Evolutionary conservation across 2,888 invertebrate species (phyloP).

Genomic region (Netelia melanura): DNA sequence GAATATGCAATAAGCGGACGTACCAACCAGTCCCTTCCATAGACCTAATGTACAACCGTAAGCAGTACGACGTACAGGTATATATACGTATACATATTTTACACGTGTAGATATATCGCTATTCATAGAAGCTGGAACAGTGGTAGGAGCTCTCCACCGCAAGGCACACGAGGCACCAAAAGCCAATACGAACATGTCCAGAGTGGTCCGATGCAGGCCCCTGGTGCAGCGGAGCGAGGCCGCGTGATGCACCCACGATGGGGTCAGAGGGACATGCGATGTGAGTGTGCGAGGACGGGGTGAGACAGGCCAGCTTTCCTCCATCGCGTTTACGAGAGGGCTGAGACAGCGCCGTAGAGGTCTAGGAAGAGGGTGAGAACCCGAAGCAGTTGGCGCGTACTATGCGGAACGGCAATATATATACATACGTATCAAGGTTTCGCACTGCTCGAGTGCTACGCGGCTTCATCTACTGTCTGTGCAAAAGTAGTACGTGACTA

Average conservation of each 20-base stretch:
- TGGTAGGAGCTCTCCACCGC: slow-evolving; percentile 55
- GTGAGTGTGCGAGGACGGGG: neutral
- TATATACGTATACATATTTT: neutral
- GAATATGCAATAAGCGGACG: slow-evolving; percentile 75
- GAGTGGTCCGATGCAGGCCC: slow-evolving; percentile 47
- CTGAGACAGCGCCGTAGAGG: slow-evolving; percentile 40
- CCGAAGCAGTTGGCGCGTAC: slow-evolving; percentile 11
- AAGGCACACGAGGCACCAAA: slow-evolving; percentile 53
- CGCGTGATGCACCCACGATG: slow-evolving; percentile 27
- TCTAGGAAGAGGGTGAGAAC: slow-evolving; percentile 33
- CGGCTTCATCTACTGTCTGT: too few species aligned
- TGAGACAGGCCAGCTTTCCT: slow-evolving; percentile 33
- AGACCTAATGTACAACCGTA: slow-evolving; percentile 19
- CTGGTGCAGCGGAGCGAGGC: slow-evolving; percentile 42
- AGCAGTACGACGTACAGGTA: neutral
- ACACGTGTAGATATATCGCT: slow-evolving; percentile 7
- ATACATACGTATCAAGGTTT: too few species aligned
- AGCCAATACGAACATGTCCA: slow-evolving; percentile 61
- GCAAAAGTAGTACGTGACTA: too few species aligned
- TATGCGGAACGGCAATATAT: neutral
- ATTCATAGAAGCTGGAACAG: slow-evolving; percentile 46
- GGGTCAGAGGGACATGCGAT: slow-evolving; percentile 51
- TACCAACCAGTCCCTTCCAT: slow-evolving; percentile 56
- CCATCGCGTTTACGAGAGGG: slow-evolving; percentile 34
- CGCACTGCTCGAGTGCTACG: too few species aligned